phyloP scores from a whole-genome alignment of 2,888 invertebrate genomes.

The Melanophora roralis region DNA sequence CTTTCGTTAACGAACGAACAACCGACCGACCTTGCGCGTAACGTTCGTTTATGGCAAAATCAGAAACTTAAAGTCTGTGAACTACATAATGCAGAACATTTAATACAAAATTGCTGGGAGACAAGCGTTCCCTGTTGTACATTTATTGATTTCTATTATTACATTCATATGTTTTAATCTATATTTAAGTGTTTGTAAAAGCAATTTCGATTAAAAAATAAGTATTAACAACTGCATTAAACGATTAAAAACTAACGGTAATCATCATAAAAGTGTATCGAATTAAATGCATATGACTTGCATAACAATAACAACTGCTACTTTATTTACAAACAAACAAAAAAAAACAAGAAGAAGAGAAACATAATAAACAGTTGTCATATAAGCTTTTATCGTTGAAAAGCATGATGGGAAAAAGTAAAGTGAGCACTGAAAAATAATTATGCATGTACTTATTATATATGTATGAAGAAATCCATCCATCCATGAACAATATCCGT shows the following conservation, averaged over 20 bases:
- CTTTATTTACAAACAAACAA: not conserved
- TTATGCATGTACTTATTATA: too few relatives aligned
- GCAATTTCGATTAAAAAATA: not conserved
- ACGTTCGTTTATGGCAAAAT: constrained; percentile 60
- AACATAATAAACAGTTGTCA: constrained; percentile 18
- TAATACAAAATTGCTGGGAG: constrained; percentile 43
- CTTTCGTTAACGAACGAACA: constrained; percentile 59
- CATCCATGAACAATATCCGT: not conserved
- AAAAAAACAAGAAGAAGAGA: not conserved
- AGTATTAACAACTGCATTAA: not conserved
- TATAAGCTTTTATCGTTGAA: not conserved
- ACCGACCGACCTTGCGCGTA: constrained; percentile 70
- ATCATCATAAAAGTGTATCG: constrained; percentile 7
- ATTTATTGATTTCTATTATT: not conserved
- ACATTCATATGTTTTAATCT: not conserved
- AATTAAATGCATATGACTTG: not conserved
- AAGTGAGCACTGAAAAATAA: not conserved
- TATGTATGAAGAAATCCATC: too few relatives aligned
- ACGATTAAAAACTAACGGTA: constrained; percentile 34
- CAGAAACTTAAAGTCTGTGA: constrained; percentile 67
- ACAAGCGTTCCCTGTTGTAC: constrained; percentile 13
- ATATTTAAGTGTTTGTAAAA: constrained; percentile 23
- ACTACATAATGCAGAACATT: constrained; percentile 67
- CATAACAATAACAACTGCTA: not conserved
- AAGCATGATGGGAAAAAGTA: constrained; percentile 1